Evolutionary conservation across 2,888 invertebrate species (phyloP).

Genomic region (Tholera decimalis): DNA sequence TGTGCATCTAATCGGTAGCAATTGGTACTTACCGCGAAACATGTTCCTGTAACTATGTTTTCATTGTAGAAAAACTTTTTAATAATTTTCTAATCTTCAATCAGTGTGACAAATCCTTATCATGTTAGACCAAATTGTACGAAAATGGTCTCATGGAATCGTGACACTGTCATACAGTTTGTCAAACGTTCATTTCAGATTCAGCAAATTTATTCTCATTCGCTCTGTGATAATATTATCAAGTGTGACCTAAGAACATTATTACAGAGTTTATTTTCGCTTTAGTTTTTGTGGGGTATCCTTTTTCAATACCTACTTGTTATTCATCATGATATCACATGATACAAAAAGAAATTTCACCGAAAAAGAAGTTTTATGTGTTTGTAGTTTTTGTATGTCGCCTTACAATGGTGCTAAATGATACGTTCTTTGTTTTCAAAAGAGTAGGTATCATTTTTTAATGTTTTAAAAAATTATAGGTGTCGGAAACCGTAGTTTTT

Average conservation of each 20-base stretch:
- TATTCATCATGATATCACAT: slow-evolving; percentile 65
- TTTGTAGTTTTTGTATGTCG: slow-evolving; percentile 16
- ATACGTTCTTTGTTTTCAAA: background rate
- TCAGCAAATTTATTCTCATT: slow-evolving; percentile 26
- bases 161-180: background rate
- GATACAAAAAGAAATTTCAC: slow-evolving; percentile 60
- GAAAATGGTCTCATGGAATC: background rate
- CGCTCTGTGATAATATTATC: slow-evolving; percentile 38
- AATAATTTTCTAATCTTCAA: background rate
- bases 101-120: background rate
- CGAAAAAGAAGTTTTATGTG: slow-evolving; percentile 34
- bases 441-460: background rate
- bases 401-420: background rate
- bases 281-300: slow-evolving; percentile 59
- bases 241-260: slow-evolving; percentile 38
- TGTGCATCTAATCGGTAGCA: too few species aligned
- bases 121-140: background rate
- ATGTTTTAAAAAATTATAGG: background rate
- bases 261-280: slow-evolving; percentile 40
- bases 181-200: slow-evolving; percentile 8
- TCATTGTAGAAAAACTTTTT: too few species aligned
- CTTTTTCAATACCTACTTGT: slow-evolving; percentile 64
- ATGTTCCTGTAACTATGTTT: too few species aligned
- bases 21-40: too few species aligned
- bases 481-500: background rate